These are phyloP conservation scores for Drosophila paranaensis DNA, from an alignment of 2,888 invertebrate species.

Conservation along the genomic window DNA sequence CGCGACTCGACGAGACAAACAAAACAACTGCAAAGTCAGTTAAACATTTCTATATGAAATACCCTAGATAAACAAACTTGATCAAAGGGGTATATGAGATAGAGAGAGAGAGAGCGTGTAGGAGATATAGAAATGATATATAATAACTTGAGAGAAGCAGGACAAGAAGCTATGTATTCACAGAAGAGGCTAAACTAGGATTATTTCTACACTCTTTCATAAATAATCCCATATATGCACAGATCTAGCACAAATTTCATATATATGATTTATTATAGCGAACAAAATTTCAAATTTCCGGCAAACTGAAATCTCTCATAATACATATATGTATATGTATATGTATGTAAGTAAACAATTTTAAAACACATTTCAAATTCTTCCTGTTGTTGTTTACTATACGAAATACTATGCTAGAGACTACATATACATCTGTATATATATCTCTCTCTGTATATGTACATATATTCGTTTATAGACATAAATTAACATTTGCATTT, in stretches of 20 bases:
- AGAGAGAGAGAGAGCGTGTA: not conserved
- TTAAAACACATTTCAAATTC: slow-evolving; percentile 14
- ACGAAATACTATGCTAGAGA: slow-evolving; percentile 5
- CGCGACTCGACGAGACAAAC: slow-evolving; percentile 26
- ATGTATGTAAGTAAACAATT: not conserved
- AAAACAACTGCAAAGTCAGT: slow-evolving; percentile 38
- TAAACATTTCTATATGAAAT: slow-evolving; percentile 35
- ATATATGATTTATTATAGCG: slow-evolving; percentile 3
- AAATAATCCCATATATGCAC: not conserved
- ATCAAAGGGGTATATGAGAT: not conserved
- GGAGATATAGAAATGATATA: not conserved
- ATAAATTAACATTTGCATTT: slow-evolving; percentile 52
- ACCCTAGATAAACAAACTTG: not conserved
- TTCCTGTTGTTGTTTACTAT: slow-evolving; percentile 36
- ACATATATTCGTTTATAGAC: not conserved
- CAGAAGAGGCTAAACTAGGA: not conserved
- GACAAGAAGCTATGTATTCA: no score
- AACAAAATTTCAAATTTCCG: slow-evolving; percentile 7
- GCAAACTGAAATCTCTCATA: slow-evolving; percentile 10
- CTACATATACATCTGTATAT: not conserved
- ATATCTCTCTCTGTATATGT: not conserved
- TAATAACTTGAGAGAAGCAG: not conserved
- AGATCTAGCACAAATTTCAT: not conserved
- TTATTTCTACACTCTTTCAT: not conserved
- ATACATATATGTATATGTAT: not conserved